Evolutionary conservation across 2,797 vertebrate genomes (phyloP).

Genomic region (Columba guinea): DNA sequence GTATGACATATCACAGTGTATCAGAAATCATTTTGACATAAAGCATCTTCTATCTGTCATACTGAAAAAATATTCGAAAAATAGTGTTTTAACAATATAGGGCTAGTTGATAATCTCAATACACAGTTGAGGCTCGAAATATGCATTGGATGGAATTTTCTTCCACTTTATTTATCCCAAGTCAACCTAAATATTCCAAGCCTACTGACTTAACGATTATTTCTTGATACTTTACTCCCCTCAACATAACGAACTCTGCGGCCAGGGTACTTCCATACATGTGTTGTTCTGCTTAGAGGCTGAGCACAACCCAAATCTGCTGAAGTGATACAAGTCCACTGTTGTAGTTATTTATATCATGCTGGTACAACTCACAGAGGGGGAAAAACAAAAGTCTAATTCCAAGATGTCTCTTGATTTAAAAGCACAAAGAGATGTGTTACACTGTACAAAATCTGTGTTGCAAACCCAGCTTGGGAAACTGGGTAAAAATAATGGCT

Average conservation of each 20-base stretch:
- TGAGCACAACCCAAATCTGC: neutral
- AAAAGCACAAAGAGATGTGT: accelerated
- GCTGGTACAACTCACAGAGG: neutral
- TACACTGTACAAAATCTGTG: neutral
- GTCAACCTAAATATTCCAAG: neutral
- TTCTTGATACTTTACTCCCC: neutral
- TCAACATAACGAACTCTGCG: neutral
- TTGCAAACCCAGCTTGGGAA: neutral
- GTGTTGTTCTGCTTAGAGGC: accelerated
- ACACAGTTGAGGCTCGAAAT: accelerated
- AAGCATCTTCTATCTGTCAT: neutral
- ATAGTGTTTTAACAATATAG: neutral
- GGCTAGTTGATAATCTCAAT: neutral
- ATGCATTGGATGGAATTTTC: neutral
- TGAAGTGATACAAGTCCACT: neutral
- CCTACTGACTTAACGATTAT: neutral
- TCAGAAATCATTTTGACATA: neutral
- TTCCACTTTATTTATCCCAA: neutral
- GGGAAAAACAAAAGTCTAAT: neutral
- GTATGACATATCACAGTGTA: neutral
- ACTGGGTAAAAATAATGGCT: neutral
- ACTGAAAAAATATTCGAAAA: neutral
- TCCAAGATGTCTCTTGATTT: neutral
- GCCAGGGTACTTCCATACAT: neutral
- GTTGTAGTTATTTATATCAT: neutral